These are phyloP conservation scores for Spatula versicolor DNA, from an alignment of 2,797 vertebrate species.

Conservation along the genomic window DNA sequence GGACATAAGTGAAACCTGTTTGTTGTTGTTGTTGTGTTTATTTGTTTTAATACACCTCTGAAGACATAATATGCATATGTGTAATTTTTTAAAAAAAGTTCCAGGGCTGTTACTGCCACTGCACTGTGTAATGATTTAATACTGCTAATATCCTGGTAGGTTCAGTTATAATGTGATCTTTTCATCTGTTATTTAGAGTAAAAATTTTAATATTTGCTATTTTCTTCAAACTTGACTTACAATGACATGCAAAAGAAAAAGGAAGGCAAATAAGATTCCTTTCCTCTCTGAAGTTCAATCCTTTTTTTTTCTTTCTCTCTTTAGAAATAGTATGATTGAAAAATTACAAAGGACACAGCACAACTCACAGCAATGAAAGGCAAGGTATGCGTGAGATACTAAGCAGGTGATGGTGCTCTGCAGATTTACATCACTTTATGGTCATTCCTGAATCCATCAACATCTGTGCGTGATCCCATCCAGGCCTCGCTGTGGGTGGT, in stretches of 20 bases:
- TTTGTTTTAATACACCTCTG: background rate
- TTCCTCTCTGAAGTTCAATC: background rate
- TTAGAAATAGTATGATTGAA: background rate
- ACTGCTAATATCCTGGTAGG: background rate
- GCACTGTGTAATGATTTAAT: background rate
- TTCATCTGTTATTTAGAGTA: background rate
- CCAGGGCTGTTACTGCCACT: background rate
- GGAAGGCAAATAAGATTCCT: background rate
- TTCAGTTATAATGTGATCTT: background rate
- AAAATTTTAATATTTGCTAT: background rate
- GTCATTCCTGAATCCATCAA: background rate
- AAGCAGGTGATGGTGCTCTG: background rate
- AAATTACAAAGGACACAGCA: background rate
- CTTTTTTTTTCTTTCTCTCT: background rate
- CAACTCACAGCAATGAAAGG: background rate
- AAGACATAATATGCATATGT: background rate
- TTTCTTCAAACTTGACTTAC: background rate
- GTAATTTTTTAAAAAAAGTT: background rate
- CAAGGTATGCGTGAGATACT: background rate
- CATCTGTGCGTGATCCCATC: background rate
- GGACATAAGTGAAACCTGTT: background rate
- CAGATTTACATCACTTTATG: background rate
- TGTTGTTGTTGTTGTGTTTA: background rate
- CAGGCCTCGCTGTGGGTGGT: accelerated
- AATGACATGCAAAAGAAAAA: background rate